Conservation (phyloP, 2,888 invertebrate genomes). For the Agrochola circellaris region DNA sequence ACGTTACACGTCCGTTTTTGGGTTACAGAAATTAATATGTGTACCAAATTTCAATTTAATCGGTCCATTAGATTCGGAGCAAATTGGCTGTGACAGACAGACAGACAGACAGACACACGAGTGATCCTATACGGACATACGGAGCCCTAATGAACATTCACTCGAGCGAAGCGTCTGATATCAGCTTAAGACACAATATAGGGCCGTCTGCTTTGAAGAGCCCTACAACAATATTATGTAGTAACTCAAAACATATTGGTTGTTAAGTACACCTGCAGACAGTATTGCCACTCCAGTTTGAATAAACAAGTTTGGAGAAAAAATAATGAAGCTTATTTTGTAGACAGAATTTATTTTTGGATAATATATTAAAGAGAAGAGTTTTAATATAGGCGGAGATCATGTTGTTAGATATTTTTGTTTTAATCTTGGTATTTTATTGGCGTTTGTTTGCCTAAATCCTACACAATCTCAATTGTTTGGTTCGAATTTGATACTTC, state of each 20-base stretch:
- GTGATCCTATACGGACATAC: too few species aligned
- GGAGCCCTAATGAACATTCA: background rate
- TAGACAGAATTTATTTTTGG: slow-evolving; percentile 45
- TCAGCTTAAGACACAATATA: slow-evolving; percentile 35
- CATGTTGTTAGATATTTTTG: slow-evolving; percentile 8
- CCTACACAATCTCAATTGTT: background rate
- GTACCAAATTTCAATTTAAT: too few species aligned
- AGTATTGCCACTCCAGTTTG: slow-evolving; percentile 61
- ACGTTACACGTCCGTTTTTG: too few species aligned
- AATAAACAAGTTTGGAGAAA: slow-evolving; percentile 53
- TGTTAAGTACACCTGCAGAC: slow-evolving; percentile 65
- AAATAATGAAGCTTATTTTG: slow-evolving; percentile 45
- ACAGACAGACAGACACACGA: too few species aligned
- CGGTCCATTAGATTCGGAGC: too few species aligned
- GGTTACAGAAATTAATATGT: too few species aligned
- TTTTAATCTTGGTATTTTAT: background rate
- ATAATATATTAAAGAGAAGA: slow-evolving; percentile 18
- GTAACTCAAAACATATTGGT: slow-evolving; percentile 67
- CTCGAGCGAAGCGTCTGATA: background rate
- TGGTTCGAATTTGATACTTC: background rate
- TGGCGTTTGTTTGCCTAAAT: background rate
- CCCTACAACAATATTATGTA: slow-evolving; percentile 51
- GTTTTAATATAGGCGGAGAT: slow-evolving; percentile 36
- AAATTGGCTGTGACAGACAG: too few species aligned
- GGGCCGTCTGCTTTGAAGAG: slow-evolving; percentile 45